Evolutionary conservation across 2,113 vertebrate species (phyloP).

Genomic region (Bagarius yarrelli): DNA sequence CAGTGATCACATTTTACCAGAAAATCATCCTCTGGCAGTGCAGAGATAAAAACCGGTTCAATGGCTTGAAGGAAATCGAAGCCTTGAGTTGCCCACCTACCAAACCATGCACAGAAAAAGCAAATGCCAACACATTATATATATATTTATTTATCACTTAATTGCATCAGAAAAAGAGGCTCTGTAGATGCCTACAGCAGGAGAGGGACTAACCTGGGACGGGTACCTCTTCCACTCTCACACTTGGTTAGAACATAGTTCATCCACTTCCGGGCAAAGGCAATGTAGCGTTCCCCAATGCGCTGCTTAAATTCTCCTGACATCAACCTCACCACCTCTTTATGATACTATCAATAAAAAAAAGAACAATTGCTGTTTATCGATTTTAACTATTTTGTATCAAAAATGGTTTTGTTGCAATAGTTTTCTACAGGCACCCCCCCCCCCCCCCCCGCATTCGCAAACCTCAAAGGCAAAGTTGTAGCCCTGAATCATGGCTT

Average conservation of each 20-base stretch:
- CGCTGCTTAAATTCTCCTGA: conserved; percentile 94
- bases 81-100: conserved; percentile 97
- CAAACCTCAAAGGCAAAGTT: conserved; percentile 98
- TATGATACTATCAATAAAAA: conserved; percentile 84
- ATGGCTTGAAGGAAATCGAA: conserved; percentile 99
- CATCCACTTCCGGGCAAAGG: conserved; percentile 98
- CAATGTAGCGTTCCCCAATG: conserved; percentile 95
- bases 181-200: not conserved
- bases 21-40: conserved; percentile 96
- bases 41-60: conserved; percentile 95
- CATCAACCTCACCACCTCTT: conserved; percentile 97
- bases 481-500: conserved; percentile 97
- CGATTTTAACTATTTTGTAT: not conserved
- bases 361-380: not conserved
- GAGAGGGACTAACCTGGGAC: conserved; percentile 82
- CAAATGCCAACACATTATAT: not conserved
- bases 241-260: conserved; percentile 96
- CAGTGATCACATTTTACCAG: conserved; percentile 75
- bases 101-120: not conserved
- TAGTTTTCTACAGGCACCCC: not conserved
- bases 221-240: conserved; percentile 93
- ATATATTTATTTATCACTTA: not conserved
- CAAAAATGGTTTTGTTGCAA: no score
- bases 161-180: not conserved
- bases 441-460: not conserved